A percentile compares a stretch with the other conserved stretches of the same genome.
Evolutionary conservation across 1,140 invertebrate genomes (phyloP).

Genomic region (Fopius arisanus): DNA sequence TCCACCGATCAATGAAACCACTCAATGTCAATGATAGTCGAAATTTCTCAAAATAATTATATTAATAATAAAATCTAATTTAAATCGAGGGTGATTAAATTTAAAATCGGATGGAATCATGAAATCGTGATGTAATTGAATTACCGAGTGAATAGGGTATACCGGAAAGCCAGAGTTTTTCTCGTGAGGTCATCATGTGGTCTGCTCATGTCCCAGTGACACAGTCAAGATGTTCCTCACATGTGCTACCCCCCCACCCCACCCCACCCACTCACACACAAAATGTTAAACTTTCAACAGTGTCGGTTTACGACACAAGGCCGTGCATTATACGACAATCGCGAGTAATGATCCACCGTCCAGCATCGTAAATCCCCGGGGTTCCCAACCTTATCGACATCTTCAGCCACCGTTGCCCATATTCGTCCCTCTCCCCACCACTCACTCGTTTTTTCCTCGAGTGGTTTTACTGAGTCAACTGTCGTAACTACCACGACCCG

Average conservation of each 20-base stretch:
- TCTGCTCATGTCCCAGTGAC: slow-evolving; percentile 18
- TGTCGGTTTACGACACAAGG: slow-evolving; percentile 63
- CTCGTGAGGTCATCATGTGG: slow-evolving; percentile 30
- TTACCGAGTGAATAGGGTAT: too few relatives aligned
- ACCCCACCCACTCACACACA: slow-evolving; percentile 15
- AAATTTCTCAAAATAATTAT: too few relatives aligned
- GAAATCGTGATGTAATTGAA: too few relatives aligned
- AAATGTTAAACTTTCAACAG: slow-evolving; percentile 27
- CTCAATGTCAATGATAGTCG: too few relatives aligned
- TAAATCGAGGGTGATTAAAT: too few relatives aligned
- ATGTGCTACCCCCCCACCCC: slow-evolving; percentile 16
- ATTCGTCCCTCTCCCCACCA: slow-evolving; percentile 26
- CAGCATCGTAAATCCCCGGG: slow-evolving; percentile 60
- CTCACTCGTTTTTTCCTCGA: slow-evolving; percentile 17
- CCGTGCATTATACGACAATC: slow-evolving; percentile 62
- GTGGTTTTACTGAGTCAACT: not conserved
- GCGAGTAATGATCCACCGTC: slow-evolving; percentile 60
- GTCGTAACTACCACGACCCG: not conserved
- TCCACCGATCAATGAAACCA: too few relatives aligned
- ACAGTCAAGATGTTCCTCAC: slow-evolving; percentile 20
- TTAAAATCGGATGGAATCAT: too few relatives aligned
- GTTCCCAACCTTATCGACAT: slow-evolving; percentile 63
- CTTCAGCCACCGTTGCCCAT: not conserved
- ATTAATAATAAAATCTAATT: too few relatives aligned
- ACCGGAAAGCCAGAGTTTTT: too few relatives aligned